Conservation (phyloP, 1,140 invertebrate species). For the Zaprionus inermis region DNA sequence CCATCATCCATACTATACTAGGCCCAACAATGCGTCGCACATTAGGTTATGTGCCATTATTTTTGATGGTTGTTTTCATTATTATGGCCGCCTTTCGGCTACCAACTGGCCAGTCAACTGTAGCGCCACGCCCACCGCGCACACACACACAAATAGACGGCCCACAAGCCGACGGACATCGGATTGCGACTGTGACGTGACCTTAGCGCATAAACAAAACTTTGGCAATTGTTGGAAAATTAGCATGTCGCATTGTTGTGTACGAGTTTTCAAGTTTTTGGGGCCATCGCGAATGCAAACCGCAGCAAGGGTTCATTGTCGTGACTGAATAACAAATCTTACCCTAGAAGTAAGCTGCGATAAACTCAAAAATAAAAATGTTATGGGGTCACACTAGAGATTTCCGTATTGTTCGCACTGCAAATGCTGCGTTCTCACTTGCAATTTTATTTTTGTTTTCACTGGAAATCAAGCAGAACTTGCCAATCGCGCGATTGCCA, state of each 20-base stretch:
- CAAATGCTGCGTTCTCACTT: neutral
- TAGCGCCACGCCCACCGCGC: conserved; percentile 22
- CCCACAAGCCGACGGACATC: neutral
- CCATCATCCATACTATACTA: conserved; percentile 34
- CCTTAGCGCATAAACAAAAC: conserved; percentile 79
- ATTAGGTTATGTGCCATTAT: conserved; percentile 62
- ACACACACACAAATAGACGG: neutral
- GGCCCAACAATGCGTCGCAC: conserved; percentile 45
- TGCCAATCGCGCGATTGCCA: neutral
- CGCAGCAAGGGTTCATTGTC: conserved; percentile 58
- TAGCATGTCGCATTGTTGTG: conserved; percentile 64
- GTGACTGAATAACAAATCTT: conserved; percentile 35
- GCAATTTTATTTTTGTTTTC: neutral
- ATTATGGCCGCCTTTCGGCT: conserved; percentile 40
- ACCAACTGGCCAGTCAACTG: conserved; percentile 37
- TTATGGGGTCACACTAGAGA: conserved; percentile 21
- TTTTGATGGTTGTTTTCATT: conserved; percentile 65
- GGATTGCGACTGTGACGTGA: conserved; percentile 53
- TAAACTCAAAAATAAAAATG: neutral
- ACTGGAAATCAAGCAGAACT: neutral
- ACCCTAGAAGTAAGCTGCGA: neutral
- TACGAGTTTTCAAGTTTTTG: conserved; percentile 54
- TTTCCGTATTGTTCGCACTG: conserved; percentile 2
- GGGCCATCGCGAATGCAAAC: conserved; percentile 41
- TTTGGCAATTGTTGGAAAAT: conserved; percentile 47